These are phyloP conservation scores for Rattus norvegicus DNA, from an alignment of 2,113 vertebrate genomes.

Conservation along the genomic window DNA sequence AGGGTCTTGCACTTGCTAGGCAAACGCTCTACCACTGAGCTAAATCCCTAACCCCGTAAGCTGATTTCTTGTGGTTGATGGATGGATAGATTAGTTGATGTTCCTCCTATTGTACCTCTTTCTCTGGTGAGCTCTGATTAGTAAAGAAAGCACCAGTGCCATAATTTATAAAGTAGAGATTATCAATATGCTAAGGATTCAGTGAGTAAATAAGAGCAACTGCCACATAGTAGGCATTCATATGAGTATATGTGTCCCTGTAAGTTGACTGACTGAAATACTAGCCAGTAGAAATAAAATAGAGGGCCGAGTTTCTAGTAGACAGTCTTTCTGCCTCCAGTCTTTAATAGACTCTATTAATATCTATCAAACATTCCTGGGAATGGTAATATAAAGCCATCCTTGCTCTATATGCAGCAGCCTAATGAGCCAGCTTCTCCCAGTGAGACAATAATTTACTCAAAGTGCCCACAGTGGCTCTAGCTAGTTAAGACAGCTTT, in stretches of 20 bases:
- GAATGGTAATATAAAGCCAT: constrained; percentile 79
- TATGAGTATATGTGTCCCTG: background rate
- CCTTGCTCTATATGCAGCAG: constrained; percentile 73
- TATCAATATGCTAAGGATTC: background rate
- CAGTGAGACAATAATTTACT: constrained; percentile 78
- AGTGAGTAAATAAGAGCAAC: constrained; percentile 1
- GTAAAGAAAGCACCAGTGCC: background rate
- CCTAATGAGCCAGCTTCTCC: constrained; percentile 79
- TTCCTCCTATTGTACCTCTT: background rate
- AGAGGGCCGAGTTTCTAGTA: constrained; percentile 69
- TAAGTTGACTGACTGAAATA: constrained; percentile 37
- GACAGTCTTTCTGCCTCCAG: constrained; percentile 72
- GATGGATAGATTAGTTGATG: background rate
- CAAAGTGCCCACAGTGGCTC: constrained; percentile 73
- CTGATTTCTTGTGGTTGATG: background rate
- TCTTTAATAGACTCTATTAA: constrained; percentile 83
- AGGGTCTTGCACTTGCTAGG: too few species aligned
- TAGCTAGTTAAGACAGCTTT: constrained; percentile 74
- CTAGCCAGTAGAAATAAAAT: constrained; percentile 48
- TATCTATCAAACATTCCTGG: constrained; percentile 80
- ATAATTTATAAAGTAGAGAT: background rate
- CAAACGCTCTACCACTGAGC: too few species aligned
- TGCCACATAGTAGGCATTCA: constrained; percentile 58
- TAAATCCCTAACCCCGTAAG: too few species aligned
- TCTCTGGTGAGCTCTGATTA: background rate